phyloP scores from a whole-genome alignment of 1,140 invertebrate genomes.

The Coboldia fuscipes region DNA sequence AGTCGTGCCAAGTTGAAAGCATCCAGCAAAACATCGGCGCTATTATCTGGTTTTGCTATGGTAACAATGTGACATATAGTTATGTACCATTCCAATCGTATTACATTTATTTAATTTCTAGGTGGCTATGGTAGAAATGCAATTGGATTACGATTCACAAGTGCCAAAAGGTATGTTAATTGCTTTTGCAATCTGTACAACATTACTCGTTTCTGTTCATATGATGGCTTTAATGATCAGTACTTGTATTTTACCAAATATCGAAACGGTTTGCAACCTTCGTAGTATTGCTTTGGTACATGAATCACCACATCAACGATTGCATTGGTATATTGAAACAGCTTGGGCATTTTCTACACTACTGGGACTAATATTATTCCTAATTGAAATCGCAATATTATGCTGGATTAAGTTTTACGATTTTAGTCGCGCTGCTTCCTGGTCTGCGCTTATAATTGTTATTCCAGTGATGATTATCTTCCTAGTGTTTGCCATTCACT shows the following conservation, averaged over 20 bases:
- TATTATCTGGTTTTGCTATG: conserved; percentile 94
- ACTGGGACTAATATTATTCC: conserved; percentile 77
- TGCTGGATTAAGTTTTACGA: conserved; percentile 87
- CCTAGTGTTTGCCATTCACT: conserved; percentile 78
- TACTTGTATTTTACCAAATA: conserved; percentile 91
- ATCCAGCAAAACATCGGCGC: conserved; percentile 86
- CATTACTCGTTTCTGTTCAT: conserved; percentile 88
- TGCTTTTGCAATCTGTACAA: conserved; percentile 87
- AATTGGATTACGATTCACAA: conserved; percentile 46
- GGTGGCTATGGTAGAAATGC: conserved; percentile 95
- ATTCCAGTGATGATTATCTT: conserved; percentile 82
- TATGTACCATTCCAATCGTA: background rate
- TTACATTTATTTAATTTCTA: conserved; percentile 19
- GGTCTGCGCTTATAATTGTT: conserved; percentile 73
- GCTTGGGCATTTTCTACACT: conserved; percentile 95
- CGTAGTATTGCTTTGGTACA: conserved; percentile 66
- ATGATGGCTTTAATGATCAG: conserved; percentile 98
- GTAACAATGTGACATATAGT: conserved; percentile 29
- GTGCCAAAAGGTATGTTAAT: conserved; percentile 70
- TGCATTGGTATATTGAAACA: conserved; percentile 89
- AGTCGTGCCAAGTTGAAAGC: conserved; percentile 91
- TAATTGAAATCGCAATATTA: conserved; percentile 85
- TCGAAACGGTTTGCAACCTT: conserved; percentile 72
- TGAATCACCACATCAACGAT: conserved; percentile 66
- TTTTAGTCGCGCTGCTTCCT: conserved; percentile 47